Percentiles rank a stretch among this genome's conserved stretches.
Conservation (phyloP, 2,113 vertebrate species). For the Polyodon spathula region DNA sequence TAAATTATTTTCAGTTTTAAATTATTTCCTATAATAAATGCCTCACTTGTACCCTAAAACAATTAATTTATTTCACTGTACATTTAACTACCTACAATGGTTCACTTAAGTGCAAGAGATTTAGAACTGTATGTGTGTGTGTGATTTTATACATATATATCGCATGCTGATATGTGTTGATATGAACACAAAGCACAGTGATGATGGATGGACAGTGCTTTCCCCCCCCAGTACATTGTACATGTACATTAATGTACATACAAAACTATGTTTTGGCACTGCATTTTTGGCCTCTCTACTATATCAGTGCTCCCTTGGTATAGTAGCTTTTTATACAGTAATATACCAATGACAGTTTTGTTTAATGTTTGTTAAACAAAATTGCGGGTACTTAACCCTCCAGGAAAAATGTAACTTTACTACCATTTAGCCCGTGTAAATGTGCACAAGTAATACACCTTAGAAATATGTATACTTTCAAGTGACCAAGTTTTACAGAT, state of each 20-base stretch:
- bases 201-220: neutral
- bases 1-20: too few species aligned
- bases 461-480: neutral
- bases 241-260: neutral
- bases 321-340: conserved; percentile 16
- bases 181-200: conserved; percentile 8
- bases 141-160: too few species aligned
- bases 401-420: neutral
- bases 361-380: neutral
- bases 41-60: conserved; percentile 5
- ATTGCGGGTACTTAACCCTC: neutral
- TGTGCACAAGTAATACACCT: neutral
- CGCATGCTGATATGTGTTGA: conserved; percentile 9
- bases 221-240: neutral
- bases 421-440: neutral
- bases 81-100: neutral
- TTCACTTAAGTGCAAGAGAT: neutral
- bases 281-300: neutral
- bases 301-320: conserved; percentile 5
- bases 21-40: neutral
- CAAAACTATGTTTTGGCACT: conserved; percentile 3
- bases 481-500: too few species aligned
- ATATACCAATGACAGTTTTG: conserved; percentile 2
- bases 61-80: neutral
- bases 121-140: neutral